phyloP scores from a whole-genome alignment of 2,888 invertebrate species.

The Phengaris arion region DNA sequence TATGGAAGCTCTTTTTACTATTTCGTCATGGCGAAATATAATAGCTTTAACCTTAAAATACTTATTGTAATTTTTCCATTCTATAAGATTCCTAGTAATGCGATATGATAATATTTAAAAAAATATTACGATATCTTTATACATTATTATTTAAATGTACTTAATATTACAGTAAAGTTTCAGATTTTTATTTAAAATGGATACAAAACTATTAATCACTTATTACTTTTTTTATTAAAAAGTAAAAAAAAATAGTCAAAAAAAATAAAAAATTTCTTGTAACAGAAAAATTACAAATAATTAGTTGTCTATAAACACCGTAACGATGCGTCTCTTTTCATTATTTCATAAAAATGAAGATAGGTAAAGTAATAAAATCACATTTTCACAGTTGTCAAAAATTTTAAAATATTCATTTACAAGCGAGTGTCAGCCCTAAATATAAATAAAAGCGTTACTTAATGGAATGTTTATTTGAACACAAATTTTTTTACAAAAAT shows the following conservation, averaged over 20 bases:
- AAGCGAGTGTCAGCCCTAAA: conserved; percentile 27
- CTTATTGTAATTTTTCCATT: conserved; percentile 34
- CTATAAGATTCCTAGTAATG: conserved; percentile 35
- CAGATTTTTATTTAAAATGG: background rate
- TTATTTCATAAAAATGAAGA: background rate
- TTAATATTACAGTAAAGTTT: conserved; percentile 7
- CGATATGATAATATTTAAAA: background rate
- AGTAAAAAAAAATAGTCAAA: conserved; percentile 6
- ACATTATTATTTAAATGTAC: background rate
- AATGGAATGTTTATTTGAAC: conserved; percentile 24
- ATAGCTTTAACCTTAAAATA: conserved; percentile 47
- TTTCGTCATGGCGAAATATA: conserved; percentile 70
- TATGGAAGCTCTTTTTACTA: conserved; percentile 54
- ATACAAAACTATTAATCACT: conserved; percentile 8
- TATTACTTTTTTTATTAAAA: background rate
- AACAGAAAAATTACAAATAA: conserved; percentile 5
- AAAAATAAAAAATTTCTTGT: background rate
- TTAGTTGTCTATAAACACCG: background rate
- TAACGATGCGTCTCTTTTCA: background rate
- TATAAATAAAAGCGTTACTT: conserved; percentile 19
- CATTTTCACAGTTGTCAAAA: background rate
- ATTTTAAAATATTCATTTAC: conserved; percentile 38
- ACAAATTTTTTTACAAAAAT: conserved; percentile 19
- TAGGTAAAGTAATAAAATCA: background rate
- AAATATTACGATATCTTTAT: background rate